Base-by-base conservation (phyloP, 2,888 invertebrate genomes). In the Amblyjoppa fuscipennis region DNA sequence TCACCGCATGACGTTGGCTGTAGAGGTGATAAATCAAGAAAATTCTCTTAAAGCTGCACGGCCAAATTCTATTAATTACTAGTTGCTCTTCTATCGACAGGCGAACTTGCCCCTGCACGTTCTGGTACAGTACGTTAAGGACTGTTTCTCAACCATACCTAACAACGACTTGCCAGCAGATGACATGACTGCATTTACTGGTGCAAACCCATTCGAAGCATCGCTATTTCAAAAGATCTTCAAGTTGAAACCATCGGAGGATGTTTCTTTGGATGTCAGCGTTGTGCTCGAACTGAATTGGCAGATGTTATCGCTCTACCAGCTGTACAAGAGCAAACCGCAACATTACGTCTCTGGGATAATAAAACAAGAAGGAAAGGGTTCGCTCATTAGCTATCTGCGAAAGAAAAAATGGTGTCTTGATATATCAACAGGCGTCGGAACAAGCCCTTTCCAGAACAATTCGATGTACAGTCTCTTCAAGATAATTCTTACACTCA, bases 361-460 rank as follows among this genome's bases (percentile, higher is more conserved):
- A 16, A 94, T 98, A 3, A 98, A 97, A 0, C 97, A 98, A 93
- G 98, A 98, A 93, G 98, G 98, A 1, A 96, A 96, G 90, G 98
- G 98, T 80, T 97, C 98, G 88, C 94, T 98, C 25, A 95, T 97
- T 1, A 96, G 97, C 0, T 97, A 96, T 92, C 94, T 98, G 28
- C 95, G 97, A 81, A 96, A 96, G 90, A 97, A 96, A 92, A 96
- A 97, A 28, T 98, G 97, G 97, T 97, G 97, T 0, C 93, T 97
- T 4, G 96, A 96, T 7, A 95, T 97, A 66, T 95, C 95, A 87
- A 96, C 96, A 1, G 97, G 97, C 3, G 96, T 96, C 90, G 96
- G 96, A 0, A 97, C 97, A 89, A 96, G 96, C 84, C 98, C 97
- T 0, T 96, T 96, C 87, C 97, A 98, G 92, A 96, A 96, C 90